Evolutionary conservation across 1,140 invertebrate species (phyloP), one percentile per base, ranked within the genome.

Genomic region (Leptinotarsa lineolata): DNA sequence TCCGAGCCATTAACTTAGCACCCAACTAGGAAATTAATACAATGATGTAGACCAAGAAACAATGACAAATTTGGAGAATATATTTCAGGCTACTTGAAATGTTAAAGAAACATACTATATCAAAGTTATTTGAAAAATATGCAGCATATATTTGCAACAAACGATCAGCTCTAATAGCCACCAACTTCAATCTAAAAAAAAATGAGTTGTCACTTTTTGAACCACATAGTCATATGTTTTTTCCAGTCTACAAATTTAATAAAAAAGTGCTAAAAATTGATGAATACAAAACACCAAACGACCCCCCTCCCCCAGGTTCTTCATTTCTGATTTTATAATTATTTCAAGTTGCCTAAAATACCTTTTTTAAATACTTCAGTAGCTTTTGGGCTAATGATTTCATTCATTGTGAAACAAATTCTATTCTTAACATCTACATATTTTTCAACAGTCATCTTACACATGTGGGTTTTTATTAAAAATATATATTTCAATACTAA

Each of bases 401-500:
- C 1, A 39, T 39, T 39, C 66, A 48, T 20, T 68, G 45, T 68
- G 30, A 48, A 68, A 22, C 39, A 68, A 45, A 45, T 15, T 39
- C 8, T 72, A 58, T 74, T 76, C 72, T 74, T 46, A 70, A 76
- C 58, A 73, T 70, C 68, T 73, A 76, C 72, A 76, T 71, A 73
- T 46, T 46, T 71, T 71, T 63, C 20, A 46, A 74, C 21, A 70
- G 18, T 44, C 63, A 65, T 65, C 22, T 30, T 65, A 65, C 22
- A 18, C 39, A 65, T 54, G 71, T 79, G 72, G 73, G 69, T 75
- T 77, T 72, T 75, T 77, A 79, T 77, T 79, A 79, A 79, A 78
- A 79, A 79, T 79, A 78, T 72, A 75, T 72, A 30, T 73, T 68
- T 24, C 64, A 48, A 73, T 72, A 44, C 69, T 71, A 60, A 70